These are phyloP conservation scores for Holacanthella duospinosa DNA, from an alignment of 2,888 invertebrate species.

Conservation along the genomic window DNA sequence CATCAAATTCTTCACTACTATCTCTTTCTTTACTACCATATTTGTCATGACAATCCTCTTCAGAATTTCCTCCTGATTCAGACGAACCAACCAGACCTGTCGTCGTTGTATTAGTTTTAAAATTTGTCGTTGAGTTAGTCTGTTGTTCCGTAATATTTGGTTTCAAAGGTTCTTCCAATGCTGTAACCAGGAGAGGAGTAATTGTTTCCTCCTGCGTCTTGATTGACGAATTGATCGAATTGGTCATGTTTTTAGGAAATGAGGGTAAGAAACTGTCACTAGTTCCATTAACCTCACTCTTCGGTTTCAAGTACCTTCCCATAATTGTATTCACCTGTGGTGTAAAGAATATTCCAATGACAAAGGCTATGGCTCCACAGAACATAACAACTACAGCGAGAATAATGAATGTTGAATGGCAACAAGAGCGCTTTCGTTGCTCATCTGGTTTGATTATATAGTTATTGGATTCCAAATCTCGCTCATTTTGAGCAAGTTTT, in stretches of 20 bases:
- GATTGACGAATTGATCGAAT: not conserved
- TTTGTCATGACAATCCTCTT: not conserved
- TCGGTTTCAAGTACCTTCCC: not conserved
- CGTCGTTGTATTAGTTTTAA: not conserved
- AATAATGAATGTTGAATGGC: not conserved
- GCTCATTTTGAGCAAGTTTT: conserved; percentile 6
- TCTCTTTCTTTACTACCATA: not conserved
- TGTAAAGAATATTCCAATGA: not conserved
- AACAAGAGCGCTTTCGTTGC: not conserved
- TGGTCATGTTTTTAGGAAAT: not conserved
- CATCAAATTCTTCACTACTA: not conserved
- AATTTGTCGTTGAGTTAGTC: no score
- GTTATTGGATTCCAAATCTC: conserved; percentile 2
- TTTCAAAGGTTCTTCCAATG: not conserved
- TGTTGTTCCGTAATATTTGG: not conserved
- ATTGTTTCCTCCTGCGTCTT: not conserved
- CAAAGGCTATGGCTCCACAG: not conserved
- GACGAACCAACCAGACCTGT: not conserved
- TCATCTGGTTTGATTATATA: not conserved
- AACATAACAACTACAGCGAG: conserved; percentile 1
- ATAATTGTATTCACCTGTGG: not conserved
- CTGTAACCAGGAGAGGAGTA: not conserved
- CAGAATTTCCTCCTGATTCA: not conserved
- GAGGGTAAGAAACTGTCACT: not conserved
- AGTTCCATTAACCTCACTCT: not conserved